phyloP scores from a whole-genome alignment of 2,888 invertebrate species.

The Ectemnius cavifrons region DNA sequence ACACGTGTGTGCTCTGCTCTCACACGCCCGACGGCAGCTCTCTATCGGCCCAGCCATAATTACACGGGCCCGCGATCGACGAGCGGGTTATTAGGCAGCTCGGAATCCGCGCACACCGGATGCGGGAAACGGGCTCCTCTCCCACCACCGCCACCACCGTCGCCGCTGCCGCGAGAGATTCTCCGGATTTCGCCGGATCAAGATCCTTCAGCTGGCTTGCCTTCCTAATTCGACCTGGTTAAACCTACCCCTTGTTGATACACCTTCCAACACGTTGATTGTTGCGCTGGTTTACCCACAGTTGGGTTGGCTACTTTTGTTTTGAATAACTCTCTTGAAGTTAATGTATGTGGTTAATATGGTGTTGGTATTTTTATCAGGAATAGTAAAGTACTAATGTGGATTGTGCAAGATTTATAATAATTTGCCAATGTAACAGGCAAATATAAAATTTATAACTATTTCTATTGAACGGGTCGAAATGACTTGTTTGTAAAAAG shows the following conservation, averaged over 20 bases:
- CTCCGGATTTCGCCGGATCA: not conserved
- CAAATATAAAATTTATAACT: too few species aligned
- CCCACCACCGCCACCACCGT: too few species aligned
- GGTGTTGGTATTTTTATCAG: too few species aligned
- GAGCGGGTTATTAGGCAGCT: constrained; percentile 57
- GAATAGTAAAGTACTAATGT: too few species aligned
- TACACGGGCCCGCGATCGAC: constrained; percentile 58
- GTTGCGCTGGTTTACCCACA: too few species aligned
- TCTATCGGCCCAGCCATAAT: constrained; percentile 59
- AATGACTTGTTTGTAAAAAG: too few species aligned
- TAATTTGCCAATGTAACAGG: too few species aligned
- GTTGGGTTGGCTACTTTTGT: too few species aligned
- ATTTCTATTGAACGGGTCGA: too few species aligned
- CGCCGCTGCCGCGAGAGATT: constrained; percentile 28
- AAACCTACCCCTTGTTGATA: not conserved
- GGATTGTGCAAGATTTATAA: too few species aligned
- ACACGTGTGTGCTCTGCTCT: constrained; percentile 25
- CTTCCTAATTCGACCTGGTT: constrained; percentile 1
- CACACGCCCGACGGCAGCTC: constrained; percentile 27
- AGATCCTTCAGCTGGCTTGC: constrained; percentile 13
- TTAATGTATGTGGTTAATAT: too few species aligned
- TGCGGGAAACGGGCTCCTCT: constrained; percentile 26
- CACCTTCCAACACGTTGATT: not conserved
- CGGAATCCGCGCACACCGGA: constrained; percentile 34
- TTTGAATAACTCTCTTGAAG: too few species aligned